Conservation (phyloP, 1,140 invertebrate species). For the Probaryconus sp. region DNA sequence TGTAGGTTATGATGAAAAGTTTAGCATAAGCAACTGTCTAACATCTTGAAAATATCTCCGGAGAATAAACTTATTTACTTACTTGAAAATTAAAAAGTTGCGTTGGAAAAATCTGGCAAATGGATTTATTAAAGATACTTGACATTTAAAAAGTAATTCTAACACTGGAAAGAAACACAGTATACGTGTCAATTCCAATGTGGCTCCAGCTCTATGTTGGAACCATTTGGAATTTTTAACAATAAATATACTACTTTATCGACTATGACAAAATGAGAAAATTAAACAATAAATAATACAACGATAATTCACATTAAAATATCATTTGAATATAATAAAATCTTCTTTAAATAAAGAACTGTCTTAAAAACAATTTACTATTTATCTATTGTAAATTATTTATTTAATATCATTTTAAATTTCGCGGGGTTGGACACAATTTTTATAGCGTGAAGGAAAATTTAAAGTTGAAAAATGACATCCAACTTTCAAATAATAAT, state of each 20-base stretch:
- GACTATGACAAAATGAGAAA: too few relatives aligned
- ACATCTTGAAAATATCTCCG: not conserved
- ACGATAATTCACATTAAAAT: too few relatives aligned
- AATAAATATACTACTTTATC: too few relatives aligned
- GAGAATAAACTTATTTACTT: conserved; percentile 2
- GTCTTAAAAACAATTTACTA: too few relatives aligned
- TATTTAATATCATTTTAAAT: too few relatives aligned
- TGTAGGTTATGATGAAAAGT: conserved; percentile 19
- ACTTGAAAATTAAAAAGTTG: conserved; percentile 12
- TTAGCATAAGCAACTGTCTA: conserved; percentile 8
- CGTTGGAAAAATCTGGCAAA: conserved; percentile 4
- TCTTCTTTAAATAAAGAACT: too few relatives aligned
- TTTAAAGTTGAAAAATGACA: not conserved
- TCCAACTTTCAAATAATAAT: too few relatives aligned
- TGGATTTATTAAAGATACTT: not conserved
- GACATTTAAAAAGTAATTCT: conserved; percentile 22
- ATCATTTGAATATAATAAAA: too few relatives aligned
- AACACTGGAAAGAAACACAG: conserved; percentile 8
- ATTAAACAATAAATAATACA: too few relatives aligned
- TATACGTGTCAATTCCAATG: conserved; percentile 47
- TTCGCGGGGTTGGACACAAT: too few relatives aligned
- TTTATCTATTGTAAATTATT: too few relatives aligned
- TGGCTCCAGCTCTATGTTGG: conserved; percentile 3
- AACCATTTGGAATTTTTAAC: not conserved
- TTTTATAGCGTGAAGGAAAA: not conserved